Evolutionary conservation across 2,888 invertebrate genomes (phyloP), one percentile per base, ranked within the genome.

Genomic region (Eupsilia transversa): DNA sequence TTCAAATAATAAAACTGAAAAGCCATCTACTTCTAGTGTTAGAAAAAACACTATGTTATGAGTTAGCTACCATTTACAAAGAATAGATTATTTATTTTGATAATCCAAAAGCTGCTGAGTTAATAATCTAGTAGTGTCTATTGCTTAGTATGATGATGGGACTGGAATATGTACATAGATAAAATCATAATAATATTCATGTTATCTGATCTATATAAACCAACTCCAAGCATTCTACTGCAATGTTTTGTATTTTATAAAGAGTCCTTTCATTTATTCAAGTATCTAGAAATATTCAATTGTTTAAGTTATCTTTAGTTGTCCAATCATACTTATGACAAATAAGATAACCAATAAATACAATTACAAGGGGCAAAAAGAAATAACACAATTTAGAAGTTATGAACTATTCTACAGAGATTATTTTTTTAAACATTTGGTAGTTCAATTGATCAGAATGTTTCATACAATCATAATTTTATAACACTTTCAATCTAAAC

Each of bases 311-410:
- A 77, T 72, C 72, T 72, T 54, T 46, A 33, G 38, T 43, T 57
- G 49, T 68, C n/a, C 33, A 77, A 61, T 43, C 49, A 82, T n/a
- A 76, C 77, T 63, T 52, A 61, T 54, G 59, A 79, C 38, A 82
- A 81, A 76, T 63, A 60, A 63, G 61, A 82, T 82, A 81, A 52
- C 61, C 67, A 56, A 66, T 74, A 74, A 49, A 61, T 30, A 49
- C 35, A 74, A n/a, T 61, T 14, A 54, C 46, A 66, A 80, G 56
- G 43, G 67, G 33, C 35, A 56, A 27, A 78, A 38, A 43, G 27
- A 56, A 66, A 49, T 61, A 43, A 61, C 41, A 81, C 10, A 49
- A 56, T 60, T 72, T 79, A n/a, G 5, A 57, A 56, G n/a, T 69
- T 46, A 20, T 77, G 7, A 56, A 67, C 17, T 68, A 41, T n/a